phyloP scores from a whole-genome alignment of 2,888 invertebrate species.

The Idaea straminata region DNA sequence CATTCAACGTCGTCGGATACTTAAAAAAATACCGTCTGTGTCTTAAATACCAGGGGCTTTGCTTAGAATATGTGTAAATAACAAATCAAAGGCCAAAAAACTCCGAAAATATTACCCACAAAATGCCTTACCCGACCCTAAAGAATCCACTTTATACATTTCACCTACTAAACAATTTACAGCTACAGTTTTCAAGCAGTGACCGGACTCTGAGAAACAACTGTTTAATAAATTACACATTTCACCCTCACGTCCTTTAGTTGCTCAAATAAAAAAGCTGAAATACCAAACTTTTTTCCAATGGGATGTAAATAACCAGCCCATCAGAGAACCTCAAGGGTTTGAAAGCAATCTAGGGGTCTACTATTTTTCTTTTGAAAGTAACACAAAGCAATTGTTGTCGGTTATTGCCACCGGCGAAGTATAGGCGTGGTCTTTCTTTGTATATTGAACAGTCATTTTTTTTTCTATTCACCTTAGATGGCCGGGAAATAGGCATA shows the following conservation, averaged over 20 bases:
- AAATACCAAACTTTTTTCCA: constrained; percentile 47
- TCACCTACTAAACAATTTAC: constrained; percentile 22
- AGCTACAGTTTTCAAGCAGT: constrained; percentile 16
- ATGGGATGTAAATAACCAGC: constrained; percentile 63
- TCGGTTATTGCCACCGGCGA: constrained; percentile 57
- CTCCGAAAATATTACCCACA: constrained; percentile 13
- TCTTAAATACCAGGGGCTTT: not conserved
- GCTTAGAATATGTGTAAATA: not conserved
- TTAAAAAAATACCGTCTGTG: not conserved
- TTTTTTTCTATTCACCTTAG: constrained; percentile 40
- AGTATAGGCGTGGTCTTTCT: constrained; percentile 50
- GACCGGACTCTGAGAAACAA: constrained; percentile 34
- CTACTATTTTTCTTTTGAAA: constrained; percentile 61
- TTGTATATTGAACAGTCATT: constrained; percentile 39
- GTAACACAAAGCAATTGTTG: constrained; percentile 67
- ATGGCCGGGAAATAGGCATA: constrained; percentile 25
- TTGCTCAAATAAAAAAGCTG: constrained; percentile 38
- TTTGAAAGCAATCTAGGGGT: constrained; percentile 63
- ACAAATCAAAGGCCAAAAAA: constrained; percentile 1
- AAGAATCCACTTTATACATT: constrained; percentile 14
- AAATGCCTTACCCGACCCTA: constrained; percentile 21
- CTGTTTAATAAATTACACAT: constrained; percentile 36
- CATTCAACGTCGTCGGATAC: not conserved
- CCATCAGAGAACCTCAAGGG: constrained; percentile 62
- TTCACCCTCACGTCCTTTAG: constrained; percentile 35